Base-by-base conservation (phyloP, 2,888 invertebrate species). In the Nemoura dubitans region DNA sequence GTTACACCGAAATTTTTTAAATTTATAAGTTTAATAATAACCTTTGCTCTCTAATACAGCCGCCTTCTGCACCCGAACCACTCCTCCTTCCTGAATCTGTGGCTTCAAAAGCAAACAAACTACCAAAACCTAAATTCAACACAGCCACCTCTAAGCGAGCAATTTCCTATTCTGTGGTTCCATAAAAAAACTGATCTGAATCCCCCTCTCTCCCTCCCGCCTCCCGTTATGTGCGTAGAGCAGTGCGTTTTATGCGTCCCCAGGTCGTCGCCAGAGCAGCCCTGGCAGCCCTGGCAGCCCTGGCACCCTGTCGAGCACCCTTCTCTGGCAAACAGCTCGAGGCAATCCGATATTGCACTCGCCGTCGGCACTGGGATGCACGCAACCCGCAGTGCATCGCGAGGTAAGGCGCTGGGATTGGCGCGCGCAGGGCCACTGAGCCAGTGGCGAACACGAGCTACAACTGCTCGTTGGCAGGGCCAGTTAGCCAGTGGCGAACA, bases 281-380 rank as follows among this genome's bases (percentile, higher is more conserved):
- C 36, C 36, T 36, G 5, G 36, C 36, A 3, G 10, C 36, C 36
- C 36, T 36, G 36, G 36, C 36, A 36, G 36, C 25, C 78, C 27
- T 5, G 27, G 16, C 78, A 78, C 78, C 78, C 28, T 78, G 25
- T 25, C 25, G 10, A 78, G 28, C 28, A 26, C 78, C 28, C 28
- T 10, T 10, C 28, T 2, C 10, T 26, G 3, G 7, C 43, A n/a
- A 26, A 42, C n/a, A 43, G 83, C 43, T 42, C n/a, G n/a, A 25
- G 43, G 36, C 83, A 83, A 26, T 83, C 42, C 42, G 21, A 43
- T 83, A 83, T 83, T 83, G 83, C 83, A 42, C 43, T 36, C 29
- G 81, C 29, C 83, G 25, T 25, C 59, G 42, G 59, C 43, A 43
- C 3, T 43, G 83, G 25, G 0, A n/a, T n/a, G 83, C 83, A 43